These are phyloP conservation scores for Atractosteus spatula DNA, from an alignment of 2,113 vertebrate species.

Conservation along the genomic window DNA sequence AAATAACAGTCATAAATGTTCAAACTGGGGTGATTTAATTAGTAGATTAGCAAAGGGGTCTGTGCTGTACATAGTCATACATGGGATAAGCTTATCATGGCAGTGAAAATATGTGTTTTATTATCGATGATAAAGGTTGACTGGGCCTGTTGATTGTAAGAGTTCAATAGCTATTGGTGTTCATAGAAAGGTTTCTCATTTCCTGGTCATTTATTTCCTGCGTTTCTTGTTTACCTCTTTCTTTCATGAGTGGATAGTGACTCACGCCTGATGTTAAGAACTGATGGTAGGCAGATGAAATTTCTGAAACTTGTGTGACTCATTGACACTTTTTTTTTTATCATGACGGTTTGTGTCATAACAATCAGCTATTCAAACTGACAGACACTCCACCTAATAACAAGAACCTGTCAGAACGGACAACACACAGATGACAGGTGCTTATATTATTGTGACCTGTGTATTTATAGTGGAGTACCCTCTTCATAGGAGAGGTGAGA, in stretches of 20 bases:
- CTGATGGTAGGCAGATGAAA: constrained; percentile 28
- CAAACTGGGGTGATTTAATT: no score
- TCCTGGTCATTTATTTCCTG: constrained; percentile 45
- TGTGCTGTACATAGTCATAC: no score
- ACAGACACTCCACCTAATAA: constrained; percentile 44
- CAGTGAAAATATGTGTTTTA: no score
- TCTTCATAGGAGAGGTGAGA: neutral
- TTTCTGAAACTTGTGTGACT: constrained; percentile 31
- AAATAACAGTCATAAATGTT: no score
- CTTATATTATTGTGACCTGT: neutral
- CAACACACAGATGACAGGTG: constrained; percentile 36
- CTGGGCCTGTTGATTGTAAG: no score
- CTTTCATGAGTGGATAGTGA: constrained; percentile 40
- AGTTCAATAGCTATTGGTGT: no score
- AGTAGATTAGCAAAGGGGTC: no score
- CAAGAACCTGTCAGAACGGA: constrained; percentile 27
- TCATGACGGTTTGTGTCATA: neutral
- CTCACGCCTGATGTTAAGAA: constrained; percentile 39
- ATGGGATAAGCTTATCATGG: no score
- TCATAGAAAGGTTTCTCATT: no score
- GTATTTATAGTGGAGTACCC: neutral
- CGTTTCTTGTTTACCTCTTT: constrained; percentile 31
- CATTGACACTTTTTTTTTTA: constrained; percentile 14
- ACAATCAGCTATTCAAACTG: constrained; percentile 17
- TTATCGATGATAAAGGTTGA: no score